phyloP scores from a whole-genome alignment of 2,113 vertebrate genomes.

The Mirounga angustirostris region DNA sequence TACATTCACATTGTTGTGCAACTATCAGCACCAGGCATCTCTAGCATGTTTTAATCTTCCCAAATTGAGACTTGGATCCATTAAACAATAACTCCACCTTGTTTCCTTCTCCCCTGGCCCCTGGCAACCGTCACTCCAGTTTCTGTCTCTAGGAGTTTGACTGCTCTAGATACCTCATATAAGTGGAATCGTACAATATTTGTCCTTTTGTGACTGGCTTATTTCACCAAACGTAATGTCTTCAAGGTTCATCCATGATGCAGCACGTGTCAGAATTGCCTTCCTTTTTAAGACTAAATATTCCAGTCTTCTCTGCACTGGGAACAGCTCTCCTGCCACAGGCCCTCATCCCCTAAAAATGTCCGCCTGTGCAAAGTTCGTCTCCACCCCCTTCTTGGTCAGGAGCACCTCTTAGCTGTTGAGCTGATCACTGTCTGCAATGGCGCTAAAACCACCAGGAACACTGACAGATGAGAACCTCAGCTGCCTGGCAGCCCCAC shows the following conservation, averaged over 20 bases:
- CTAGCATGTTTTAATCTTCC: neutral
- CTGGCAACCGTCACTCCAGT: neutral
- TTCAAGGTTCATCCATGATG: neutral
- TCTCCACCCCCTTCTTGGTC: neutral
- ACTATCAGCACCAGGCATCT: neutral
- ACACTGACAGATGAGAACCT: neutral
- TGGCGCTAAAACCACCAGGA: neutral
- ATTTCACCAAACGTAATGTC: neutral
- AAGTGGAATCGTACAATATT: neutral
- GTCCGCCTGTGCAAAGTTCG: neutral
- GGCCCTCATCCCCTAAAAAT: neutral
- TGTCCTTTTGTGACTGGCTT: neutral
- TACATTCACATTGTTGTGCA: neutral
- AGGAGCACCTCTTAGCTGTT: neutral
- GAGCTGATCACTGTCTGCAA: neutral
- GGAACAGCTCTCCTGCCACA: neutral
- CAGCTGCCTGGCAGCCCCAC: neutral
- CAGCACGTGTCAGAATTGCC: neutral
- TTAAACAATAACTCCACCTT: neutral
- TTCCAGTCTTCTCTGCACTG: neutral
- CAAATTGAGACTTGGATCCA: neutral
- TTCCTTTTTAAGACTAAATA: neutral
- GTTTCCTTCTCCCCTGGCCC: neutral
- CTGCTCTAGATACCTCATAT: neutral
- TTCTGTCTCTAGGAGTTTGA: neutral